A percentile compares a stretch with the other conserved stretches of the same genome.
phyloP scores from a whole-genome alignment of 1,140 invertebrate genomes.

The Chironomus tepperi region DNA sequence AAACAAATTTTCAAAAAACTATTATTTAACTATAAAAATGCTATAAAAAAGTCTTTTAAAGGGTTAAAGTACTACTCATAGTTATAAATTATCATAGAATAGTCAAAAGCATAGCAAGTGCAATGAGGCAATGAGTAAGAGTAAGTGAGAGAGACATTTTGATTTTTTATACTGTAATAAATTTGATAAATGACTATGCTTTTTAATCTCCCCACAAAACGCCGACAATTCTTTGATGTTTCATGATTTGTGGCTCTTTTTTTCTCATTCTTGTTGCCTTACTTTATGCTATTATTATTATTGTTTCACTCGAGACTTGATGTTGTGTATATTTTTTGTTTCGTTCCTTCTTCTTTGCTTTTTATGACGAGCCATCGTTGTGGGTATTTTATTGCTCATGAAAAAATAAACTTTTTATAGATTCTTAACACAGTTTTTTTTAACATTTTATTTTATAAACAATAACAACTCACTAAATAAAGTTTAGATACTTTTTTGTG shows the following conservation, averaged over 20 bases:
- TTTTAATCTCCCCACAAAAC: conserved; percentile 3
- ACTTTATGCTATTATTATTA: too few relatives aligned
- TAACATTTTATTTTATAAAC: conserved; percentile 13
- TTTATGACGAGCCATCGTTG: background rate
- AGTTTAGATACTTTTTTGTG: background rate
- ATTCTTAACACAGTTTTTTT: conserved; percentile 7
- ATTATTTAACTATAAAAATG: too few relatives aligned
- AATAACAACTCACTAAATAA: background rate
- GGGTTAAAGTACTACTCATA: too few relatives aligned
- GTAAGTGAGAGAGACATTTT: background rate
- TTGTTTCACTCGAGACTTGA: background rate
- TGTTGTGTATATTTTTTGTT: background rate
- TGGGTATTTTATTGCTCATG: background rate
- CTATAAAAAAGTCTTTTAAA: too few relatives aligned
- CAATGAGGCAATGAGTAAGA: too few relatives aligned
- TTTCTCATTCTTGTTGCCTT: too few relatives aligned
- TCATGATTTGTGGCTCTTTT: background rate
- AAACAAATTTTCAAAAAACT: too few relatives aligned
- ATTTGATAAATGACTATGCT: background rate
- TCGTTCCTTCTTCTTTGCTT: background rate
- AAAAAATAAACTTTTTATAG: background rate
- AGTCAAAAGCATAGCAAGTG: too few relatives aligned
- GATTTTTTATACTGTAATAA: background rate
- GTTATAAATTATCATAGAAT: too few relatives aligned
- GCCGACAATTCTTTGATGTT: background rate